A percentile compares a stretch with the other conserved stretches of the same genome.
phyloP scores from a whole-genome alignment of 53 echinoderm and acorn worm species.

The Hippasteria phrygiana region DNA sequence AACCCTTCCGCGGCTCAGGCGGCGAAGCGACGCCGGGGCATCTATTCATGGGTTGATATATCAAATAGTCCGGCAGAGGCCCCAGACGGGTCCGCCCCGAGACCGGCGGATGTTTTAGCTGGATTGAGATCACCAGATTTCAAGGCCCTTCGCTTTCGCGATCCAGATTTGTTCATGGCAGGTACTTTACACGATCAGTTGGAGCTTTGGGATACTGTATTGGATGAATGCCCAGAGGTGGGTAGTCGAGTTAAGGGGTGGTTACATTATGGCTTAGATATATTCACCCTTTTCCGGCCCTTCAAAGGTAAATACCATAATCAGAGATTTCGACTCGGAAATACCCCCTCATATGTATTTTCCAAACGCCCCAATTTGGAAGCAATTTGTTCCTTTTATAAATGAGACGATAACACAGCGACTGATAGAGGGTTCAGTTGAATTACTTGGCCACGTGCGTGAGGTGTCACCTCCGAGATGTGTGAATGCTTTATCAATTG shows the following conservation, averaged over 20 bases:
- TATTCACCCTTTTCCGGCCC: slow-evolving; percentile 8
- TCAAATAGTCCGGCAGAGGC: neutral
- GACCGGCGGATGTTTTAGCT: neutral
- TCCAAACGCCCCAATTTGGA: neutral
- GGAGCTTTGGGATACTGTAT: too few relatives aligned
- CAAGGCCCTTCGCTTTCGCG: too few relatives aligned
- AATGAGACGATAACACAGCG: neutral
- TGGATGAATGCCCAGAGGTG: too few relatives aligned
- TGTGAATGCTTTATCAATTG: slow-evolving; percentile 2
- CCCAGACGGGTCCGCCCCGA: neutral
- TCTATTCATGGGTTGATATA: neutral
- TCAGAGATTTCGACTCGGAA: neutral
- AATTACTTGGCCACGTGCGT: neutral
- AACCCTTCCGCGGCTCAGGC: neutral
- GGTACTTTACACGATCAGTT: too few relatives aligned
- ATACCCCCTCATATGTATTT: slow-evolving; percentile 9
- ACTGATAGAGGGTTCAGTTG: neutral
- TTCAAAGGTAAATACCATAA: neutral
- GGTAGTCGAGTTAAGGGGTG: too few relatives aligned
- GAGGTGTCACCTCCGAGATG: slow-evolving; percentile 10
- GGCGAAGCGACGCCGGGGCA: neutral
- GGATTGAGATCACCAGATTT: too few relatives aligned
- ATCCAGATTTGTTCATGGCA: too few relatives aligned
- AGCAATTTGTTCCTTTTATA: too few relatives aligned
- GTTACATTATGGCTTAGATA: neutral